Evolutionary conservation across 2,888 invertebrate species (phyloP).

Genomic region (Hydrotaea diabolus): DNA sequence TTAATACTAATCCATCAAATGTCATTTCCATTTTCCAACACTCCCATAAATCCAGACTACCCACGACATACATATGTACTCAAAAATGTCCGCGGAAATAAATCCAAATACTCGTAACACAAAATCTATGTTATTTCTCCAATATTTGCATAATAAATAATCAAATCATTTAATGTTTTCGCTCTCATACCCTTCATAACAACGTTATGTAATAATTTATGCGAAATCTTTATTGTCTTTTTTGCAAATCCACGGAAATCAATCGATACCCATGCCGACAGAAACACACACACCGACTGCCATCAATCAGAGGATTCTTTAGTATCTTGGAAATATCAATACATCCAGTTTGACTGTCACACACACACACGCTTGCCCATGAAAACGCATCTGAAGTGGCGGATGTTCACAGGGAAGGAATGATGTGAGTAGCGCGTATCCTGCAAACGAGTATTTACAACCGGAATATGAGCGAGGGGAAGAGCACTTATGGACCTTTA

Average conservation of each 20-base stretch:
- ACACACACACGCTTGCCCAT: too few relatives aligned
- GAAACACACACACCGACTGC: conserved; percentile 8
- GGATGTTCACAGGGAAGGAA: conserved; percentile 59
- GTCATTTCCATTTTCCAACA: too few relatives aligned
- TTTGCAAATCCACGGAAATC: conserved; percentile 40
- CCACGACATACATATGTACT: not conserved
- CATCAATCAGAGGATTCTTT: conserved; percentile 56
- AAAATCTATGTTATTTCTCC: not conserved
- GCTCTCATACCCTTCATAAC: conserved; percentile 3
- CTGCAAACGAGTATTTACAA: conserved; percentile 53
- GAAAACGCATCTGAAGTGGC: conserved; percentile 28
- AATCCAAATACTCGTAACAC: conserved; percentile 19
- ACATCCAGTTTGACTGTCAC: too few relatives aligned
- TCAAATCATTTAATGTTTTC: not conserved
- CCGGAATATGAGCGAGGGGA: conserved; percentile 63
- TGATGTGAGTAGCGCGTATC: conserved; percentile 51
- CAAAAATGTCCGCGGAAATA: too few relatives aligned
- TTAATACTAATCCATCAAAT: conserved; percentile 43
- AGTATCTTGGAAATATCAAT: not conserved
- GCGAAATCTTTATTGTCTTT: conserved; percentile 27
- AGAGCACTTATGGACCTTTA: conserved; percentile 60
- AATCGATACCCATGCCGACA: conserved; percentile 1
- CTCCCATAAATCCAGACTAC: not conserved
- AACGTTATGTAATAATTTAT: conserved; percentile 45
- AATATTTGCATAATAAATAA: conserved; percentile 53